These are phyloP conservation scores for Enteromius unitaeniatus DNA, from an alignment of 2,797 vertebrate genomes.

Conservation along the genomic window DNA sequence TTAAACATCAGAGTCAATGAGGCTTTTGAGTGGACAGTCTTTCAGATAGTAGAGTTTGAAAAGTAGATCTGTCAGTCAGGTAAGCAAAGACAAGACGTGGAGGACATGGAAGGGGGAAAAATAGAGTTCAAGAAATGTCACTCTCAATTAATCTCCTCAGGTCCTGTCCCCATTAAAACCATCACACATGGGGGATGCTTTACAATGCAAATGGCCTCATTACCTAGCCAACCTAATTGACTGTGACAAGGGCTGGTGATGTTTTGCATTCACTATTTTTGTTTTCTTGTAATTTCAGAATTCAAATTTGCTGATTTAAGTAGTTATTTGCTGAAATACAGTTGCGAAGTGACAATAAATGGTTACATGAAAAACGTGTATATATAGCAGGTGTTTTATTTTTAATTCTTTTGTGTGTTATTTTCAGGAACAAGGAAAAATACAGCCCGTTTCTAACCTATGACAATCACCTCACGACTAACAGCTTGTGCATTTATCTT, in stretches of 20 bases:
- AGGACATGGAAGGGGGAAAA: conserved; percentile 53
- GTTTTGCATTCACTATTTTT: conserved; percentile 82
- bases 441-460: background rate
- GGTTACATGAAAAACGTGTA: background rate
- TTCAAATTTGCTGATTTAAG: conserved; percentile 1
- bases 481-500: conserved; percentile 52
- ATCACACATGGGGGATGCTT: conserved; percentile 87
- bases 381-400: background rate
- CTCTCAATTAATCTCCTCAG: conserved; percentile 94
- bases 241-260: conserved; percentile 87
- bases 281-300: conserved; percentile 80
- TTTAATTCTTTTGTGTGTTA: background rate
- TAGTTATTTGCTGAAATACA: conserved; percentile 7
- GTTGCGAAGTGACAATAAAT: background rate
- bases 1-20: conserved; percentile 84
- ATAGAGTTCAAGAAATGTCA: conserved; percentile 93
- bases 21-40: conserved; percentile 90
- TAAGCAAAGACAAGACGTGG: conserved; percentile 76
- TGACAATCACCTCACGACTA: conserved; percentile 21
- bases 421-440: background rate
- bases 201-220: conserved; percentile 95
- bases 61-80: conserved; percentile 88
- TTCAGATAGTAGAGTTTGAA: conserved; percentile 92
- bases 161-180: conserved; percentile 93
- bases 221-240: conserved; percentile 94